Base-by-base conservation (phyloP, 2,113 vertebrate genomes). In the Alligator mississippiensis region DNA sequence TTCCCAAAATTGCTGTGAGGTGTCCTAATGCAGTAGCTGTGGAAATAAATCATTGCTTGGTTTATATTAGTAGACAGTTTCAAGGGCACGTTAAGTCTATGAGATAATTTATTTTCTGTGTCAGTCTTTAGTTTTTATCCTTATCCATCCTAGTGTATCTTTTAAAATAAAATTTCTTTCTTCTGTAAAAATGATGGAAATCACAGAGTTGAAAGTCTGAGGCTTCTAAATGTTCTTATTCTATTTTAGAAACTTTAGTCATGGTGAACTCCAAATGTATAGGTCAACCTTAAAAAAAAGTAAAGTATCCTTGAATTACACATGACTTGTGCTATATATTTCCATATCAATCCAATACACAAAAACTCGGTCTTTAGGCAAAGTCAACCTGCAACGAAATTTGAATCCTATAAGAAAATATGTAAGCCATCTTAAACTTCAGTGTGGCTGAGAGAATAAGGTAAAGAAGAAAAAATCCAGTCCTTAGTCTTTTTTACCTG, bases 41-140 rank as follows among this genome's bases (percentile, higher is more conserved):
- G 11, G 87, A 79, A 76, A 82, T 80, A 82, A 95, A 90, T 28
- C 9, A 86, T 17, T 30, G 19, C 4, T 90, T 88, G 91, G 34
- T 28, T 96, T 94, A 85, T 89, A 76, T 72, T 19, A 60, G 30
- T 19, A 91, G 88, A 81, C 10, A 80, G 21, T 88, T 93, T 94
- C 87, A 96, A 93, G 77, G 64, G 81, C 82, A 91, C 72, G 54
- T 87, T 84, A 91, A 70, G 90, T 64, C 47, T 88, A 57, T 25
- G 78, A 30, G 58, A 78, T 84, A 76, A 92, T 63, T 80, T 82
- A 55, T 88, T 84, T 92, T 74, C 21, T 77, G 4, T 47, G 13
- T 63, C 34, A 90, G 6, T 80, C 15, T 79, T 79, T 77, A 79
- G 18, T 30, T 90, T 75, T 55, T 86, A 17, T 75, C 70, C 5